These are phyloP conservation scores for Miniopterus natalensis DNA, from an alignment of 2,113 vertebrate genomes.

Conservation along the genomic window DNA sequence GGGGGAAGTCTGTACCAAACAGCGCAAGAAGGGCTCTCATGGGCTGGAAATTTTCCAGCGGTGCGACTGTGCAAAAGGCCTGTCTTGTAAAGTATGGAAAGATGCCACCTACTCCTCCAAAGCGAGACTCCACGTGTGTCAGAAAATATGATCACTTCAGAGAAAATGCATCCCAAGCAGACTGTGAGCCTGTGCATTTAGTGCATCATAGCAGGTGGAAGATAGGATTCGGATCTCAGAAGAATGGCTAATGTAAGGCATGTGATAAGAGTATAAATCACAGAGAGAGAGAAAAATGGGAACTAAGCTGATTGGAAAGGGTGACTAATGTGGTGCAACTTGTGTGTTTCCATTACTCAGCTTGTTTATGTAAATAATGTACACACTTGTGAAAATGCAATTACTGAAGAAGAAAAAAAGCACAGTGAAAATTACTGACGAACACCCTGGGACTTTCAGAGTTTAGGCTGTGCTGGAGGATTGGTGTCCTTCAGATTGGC, in stretches of 20 bases:
- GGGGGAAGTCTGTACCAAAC: conserved; percentile 96
- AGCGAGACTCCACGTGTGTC: conserved; percentile 98
- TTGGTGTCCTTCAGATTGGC: not conserved
- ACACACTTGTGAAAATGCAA: conserved; percentile 80
- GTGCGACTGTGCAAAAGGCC: conserved; percentile 97
- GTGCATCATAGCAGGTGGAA: conserved; percentile 80
- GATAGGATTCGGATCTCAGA: conserved; percentile 73
- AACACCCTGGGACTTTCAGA: conserved; percentile 77
- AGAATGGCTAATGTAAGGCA: conserved; percentile 68
- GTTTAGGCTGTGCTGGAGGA: conserved; percentile 58
- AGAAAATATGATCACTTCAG: conserved; percentile 92
- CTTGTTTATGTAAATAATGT: conserved; percentile 87
- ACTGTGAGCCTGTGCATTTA: conserved; percentile 85
- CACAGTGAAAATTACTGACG: conserved; percentile 73
- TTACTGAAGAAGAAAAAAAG: conserved; percentile 68
- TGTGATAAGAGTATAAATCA: conserved; percentile 71
- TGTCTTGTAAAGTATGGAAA: conserved; percentile 99
- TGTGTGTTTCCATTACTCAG: conserved; percentile 70
- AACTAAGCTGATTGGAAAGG: conserved; percentile 72
- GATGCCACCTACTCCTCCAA: conserved; percentile 97
- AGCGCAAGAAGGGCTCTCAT: conserved; percentile 96
- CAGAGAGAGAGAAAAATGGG: not conserved
- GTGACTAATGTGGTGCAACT: conserved; percentile 60
- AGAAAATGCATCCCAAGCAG: conserved; percentile 49
- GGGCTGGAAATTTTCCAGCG: conserved; percentile 97